Evolutionary conservation across 2,888 invertebrate genomes (phyloP).

Genomic region (Cecidostiba fungosa): DNA sequence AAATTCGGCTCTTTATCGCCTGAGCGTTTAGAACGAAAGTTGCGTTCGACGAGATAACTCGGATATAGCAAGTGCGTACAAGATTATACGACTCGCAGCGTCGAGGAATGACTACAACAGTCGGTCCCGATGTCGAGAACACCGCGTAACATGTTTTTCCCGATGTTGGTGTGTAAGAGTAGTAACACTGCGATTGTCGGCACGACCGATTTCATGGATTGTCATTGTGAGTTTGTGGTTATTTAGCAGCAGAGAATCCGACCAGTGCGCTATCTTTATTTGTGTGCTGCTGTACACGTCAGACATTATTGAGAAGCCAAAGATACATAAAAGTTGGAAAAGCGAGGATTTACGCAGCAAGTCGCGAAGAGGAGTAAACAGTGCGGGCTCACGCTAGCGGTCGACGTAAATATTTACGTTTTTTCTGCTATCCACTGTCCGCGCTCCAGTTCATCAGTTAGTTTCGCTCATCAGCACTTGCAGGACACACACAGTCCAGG

Average conservation of each 20-base stretch:
- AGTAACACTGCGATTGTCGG: conserved; percentile 21
- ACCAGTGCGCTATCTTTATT: too few species aligned
- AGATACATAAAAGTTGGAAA: neutral
- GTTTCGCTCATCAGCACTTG: neutral
- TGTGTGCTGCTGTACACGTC: too few species aligned
- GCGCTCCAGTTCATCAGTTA: neutral
- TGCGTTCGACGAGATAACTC: conserved; percentile 30
- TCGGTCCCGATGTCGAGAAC: conserved; percentile 25
- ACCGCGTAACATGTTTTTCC: conserved; percentile 56
- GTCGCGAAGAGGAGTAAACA: conserved; percentile 37
- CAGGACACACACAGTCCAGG: neutral
- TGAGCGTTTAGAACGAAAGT: conserved; percentile 50
- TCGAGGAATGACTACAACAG: conserved; percentile 39
- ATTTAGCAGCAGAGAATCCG: conserved; percentile 34
- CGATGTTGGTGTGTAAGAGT: neutral
- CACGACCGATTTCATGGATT: conserved; percentile 49
- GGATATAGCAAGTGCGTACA: neutral
- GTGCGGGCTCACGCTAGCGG: neutral
- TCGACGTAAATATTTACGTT: conserved; percentile 42
- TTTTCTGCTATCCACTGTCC: neutral
- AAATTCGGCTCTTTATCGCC: conserved; percentile 51
- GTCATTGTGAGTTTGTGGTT: conserved; percentile 45
- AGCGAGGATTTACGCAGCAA: neutral
- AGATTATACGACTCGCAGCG: neutral
- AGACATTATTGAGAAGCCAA: neutral